Percentiles rank a stretch among this genome's conserved stretches.
Conservation (phyloP, 2,113 vertebrate genomes). For the Jacana jacana region DNA sequence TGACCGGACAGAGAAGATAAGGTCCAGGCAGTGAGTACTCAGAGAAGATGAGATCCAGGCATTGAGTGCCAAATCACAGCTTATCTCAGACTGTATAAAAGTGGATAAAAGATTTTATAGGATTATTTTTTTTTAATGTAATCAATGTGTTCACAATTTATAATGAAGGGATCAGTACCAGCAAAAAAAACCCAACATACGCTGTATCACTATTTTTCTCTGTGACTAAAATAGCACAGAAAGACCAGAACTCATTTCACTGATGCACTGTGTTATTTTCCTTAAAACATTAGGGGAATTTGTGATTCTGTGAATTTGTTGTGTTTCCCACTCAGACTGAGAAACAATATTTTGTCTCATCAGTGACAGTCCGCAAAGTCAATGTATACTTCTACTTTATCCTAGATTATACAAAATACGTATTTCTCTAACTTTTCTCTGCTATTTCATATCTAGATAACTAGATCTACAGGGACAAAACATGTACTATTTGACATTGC, state of each 20-base stretch:
- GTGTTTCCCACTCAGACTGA: background rate
- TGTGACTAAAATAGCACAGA: background rate
- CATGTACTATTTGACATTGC: fast-evolving
- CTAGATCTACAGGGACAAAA: background rate
- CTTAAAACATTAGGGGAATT: background rate
- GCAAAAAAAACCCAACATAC: background rate
- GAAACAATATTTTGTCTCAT: background rate
- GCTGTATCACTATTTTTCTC: background rate
- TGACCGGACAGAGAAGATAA: background rate
- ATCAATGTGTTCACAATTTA: background rate
- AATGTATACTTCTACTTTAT: background rate
- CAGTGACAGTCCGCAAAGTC: background rate
- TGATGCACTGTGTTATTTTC: background rate
- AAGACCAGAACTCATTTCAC: background rate
- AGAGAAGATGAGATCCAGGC: background rate
- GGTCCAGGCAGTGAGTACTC: background rate
- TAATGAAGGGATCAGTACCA: background rate
- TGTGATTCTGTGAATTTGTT: too few relatives aligned
- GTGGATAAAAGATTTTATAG: background rate
- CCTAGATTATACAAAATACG: background rate
- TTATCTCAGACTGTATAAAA: background rate
- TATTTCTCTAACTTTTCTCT: background rate
- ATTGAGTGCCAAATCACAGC: background rate
- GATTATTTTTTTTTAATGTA: background rate
- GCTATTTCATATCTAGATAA: background rate